A percentile compares a stretch with the other conserved stretches of the same genome.
Evolutionary conservation across 1,140 invertebrate genomes (phyloP).

Genomic region (Ephestia elutella): DNA sequence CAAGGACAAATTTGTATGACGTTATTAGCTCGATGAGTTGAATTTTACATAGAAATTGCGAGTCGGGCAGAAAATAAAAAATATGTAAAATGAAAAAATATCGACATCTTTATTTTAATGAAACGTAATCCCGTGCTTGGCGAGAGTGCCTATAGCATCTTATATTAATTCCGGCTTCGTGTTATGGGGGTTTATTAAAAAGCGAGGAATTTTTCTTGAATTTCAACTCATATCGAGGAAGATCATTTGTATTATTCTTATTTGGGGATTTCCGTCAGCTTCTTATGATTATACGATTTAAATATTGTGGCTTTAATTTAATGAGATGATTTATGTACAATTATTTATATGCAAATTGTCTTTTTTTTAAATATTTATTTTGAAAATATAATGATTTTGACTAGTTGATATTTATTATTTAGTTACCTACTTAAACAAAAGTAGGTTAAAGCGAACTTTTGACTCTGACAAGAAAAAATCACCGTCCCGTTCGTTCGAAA

Average conservation of each 20-base stretch:
- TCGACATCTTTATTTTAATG: not conserved
- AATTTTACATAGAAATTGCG: not conserved
- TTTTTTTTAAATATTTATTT: too few relatives aligned
- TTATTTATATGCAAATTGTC: too few relatives aligned
- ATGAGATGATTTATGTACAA: too few relatives aligned
- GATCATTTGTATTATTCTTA: not conserved
- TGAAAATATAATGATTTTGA: too few relatives aligned
- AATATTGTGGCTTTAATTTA: too few relatives aligned
- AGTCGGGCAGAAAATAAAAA: not conserved
- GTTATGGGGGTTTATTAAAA: slow-evolving; percentile 11
- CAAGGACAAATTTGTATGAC: too few relatives aligned
- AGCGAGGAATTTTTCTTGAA: not conserved
- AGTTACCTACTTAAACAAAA: too few relatives aligned
- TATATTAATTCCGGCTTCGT: slow-evolving; percentile 10
- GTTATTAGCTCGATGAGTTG: not conserved
- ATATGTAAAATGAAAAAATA: too few relatives aligned
- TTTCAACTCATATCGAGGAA: not conserved
- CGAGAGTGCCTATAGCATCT: not conserved
- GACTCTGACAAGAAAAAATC: too few relatives aligned
- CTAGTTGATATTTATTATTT: too few relatives aligned
- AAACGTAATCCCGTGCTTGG: not conserved
- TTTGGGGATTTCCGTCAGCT: not conserved
- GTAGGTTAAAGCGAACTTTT: too few relatives aligned
- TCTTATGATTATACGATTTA: not conserved
- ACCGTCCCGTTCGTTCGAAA: too few relatives aligned